Evolutionary conservation across 2,797 vertebrate genomes (phyloP).

Genomic region (Todus mexicanus): DNA sequence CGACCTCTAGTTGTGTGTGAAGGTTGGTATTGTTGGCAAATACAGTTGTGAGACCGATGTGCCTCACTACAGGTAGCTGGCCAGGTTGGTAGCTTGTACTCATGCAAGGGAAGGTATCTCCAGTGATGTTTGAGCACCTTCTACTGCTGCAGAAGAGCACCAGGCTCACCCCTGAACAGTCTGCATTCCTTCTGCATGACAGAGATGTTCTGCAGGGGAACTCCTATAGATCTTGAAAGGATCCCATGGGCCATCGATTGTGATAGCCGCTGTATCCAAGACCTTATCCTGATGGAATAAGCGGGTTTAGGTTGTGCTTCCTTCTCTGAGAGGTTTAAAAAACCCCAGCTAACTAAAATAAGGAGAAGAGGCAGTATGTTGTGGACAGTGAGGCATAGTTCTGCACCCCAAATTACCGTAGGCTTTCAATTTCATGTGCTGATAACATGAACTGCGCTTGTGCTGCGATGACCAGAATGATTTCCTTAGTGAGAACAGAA

Average conservation of each 20-base stretch:
- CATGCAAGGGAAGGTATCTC: not conserved
- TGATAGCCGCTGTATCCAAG: not conserved
- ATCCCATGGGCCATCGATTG: fast-evolving
- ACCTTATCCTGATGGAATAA: not conserved
- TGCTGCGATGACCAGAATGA: not conserved
- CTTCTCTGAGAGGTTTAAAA: not conserved
- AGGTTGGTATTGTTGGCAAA: not conserved
- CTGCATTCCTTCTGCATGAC: not conserved
- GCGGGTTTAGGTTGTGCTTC: not conserved
- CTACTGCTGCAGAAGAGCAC: not conserved
- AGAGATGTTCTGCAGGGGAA: not conserved
- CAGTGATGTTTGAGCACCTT: not conserved
- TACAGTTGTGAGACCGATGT: not conserved
- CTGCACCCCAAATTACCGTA: not conserved
- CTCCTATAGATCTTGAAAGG: not conserved
- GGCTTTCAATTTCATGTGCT: not conserved
- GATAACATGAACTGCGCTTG: not conserved
- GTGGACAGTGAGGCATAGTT: not conserved
- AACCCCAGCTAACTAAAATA: not conserved
- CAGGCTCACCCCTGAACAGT: not conserved
- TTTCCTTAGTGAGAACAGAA: conserved; percentile 20
- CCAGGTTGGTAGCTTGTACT: not conserved
- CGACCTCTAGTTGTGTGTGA: not conserved
- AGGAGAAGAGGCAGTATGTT: not conserved
- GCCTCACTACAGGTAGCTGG: not conserved